These are phyloP conservation scores for Apogon talboti DNA, from an alignment of 2,797 vertebrate species.

Conservation along the genomic window DNA sequence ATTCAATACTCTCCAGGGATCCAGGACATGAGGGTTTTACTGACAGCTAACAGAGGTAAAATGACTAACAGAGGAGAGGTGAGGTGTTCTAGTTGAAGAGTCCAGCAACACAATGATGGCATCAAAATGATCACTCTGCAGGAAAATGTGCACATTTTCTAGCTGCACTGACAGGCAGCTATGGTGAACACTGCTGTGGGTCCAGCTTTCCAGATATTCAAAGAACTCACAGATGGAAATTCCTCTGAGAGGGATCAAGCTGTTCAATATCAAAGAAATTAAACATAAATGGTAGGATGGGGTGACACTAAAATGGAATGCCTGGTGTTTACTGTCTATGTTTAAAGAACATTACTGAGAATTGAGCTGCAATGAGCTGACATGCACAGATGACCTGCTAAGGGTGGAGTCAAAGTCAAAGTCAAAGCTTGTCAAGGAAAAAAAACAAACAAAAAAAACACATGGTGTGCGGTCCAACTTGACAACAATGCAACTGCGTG, in stretches of 20 bases:
- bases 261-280: constrained; percentile 31
- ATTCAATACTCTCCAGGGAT: constrained; percentile 71
- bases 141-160: constrained; percentile 50
- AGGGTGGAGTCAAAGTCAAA: not conserved
- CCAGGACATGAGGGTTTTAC: constrained; percentile 63
- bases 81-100: constrained; percentile 48
- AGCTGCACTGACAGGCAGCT: constrained; percentile 39
- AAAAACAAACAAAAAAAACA: not conserved
- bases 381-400: not conserved
- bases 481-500: not conserved
- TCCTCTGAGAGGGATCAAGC: constrained; percentile 27
- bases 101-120: constrained; percentile 52
- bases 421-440: not conserved
- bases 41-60: constrained; percentile 61
- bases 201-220: constrained; percentile 46
- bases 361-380: not conserved
- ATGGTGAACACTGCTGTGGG: constrained; percentile 47
- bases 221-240: constrained; percentile 40
- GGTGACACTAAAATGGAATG: constrained; percentile 10
- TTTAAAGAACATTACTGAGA: constrained; percentile 24
- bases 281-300: constrained; percentile 27
- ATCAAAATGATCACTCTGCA: constrained; percentile 53
- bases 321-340: constrained; percentile 9
- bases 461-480: not conserved
- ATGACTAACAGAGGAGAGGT: constrained; percentile 50